These are phyloP conservation scores for Anolis carolinensis DNA, from an alignment of 2,113 vertebrate species.

Conservation along the genomic window DNA sequence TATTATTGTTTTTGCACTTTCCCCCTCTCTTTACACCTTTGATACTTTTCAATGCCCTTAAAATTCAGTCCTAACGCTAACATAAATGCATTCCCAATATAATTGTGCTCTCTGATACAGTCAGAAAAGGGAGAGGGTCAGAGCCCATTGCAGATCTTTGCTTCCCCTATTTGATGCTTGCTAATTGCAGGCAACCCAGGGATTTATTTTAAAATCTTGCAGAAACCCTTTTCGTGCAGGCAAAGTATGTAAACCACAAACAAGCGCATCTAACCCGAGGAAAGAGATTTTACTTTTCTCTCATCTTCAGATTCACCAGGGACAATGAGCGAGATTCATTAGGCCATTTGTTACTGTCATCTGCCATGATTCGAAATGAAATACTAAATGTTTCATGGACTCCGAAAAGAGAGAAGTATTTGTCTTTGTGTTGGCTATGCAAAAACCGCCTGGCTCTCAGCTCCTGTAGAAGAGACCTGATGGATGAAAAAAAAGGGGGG, in stretches of 20 bases:
- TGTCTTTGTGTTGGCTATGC: constrained; percentile 95
- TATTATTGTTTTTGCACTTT: constrained; percentile 18
- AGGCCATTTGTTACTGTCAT: constrained; percentile 98
- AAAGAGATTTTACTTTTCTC: constrained; percentile 83
- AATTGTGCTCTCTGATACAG: not conserved
- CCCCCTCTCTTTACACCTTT: constrained; percentile 2
- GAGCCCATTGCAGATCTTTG: not conserved
- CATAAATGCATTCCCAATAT: constrained; percentile 16
- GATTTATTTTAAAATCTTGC: constrained; percentile 55
- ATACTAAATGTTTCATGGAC: constrained; percentile 99
- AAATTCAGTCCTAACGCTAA: constrained; percentile 30
- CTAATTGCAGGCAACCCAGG: constrained; percentile 56
- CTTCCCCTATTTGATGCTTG: constrained; percentile 57
- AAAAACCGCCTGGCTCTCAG: constrained; percentile 80
- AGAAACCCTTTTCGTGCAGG: constrained; percentile 43
- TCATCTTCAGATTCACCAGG: constrained; percentile 87
- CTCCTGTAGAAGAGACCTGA: constrained; percentile 88
- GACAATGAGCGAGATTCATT: constrained; percentile 99
- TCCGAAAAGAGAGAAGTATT: constrained; percentile 95
- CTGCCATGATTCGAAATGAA: constrained; percentile 98
- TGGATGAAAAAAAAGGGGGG: constrained; percentile 97
- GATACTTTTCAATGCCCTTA: constrained; percentile 12
- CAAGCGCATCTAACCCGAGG: constrained; percentile 60
- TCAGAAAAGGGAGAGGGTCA: not conserved
- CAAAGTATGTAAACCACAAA: constrained; percentile 46